Evolutionary conservation across 2,888 invertebrate genomes (phyloP).

Genomic region (Coenonympha arcania): DNA sequence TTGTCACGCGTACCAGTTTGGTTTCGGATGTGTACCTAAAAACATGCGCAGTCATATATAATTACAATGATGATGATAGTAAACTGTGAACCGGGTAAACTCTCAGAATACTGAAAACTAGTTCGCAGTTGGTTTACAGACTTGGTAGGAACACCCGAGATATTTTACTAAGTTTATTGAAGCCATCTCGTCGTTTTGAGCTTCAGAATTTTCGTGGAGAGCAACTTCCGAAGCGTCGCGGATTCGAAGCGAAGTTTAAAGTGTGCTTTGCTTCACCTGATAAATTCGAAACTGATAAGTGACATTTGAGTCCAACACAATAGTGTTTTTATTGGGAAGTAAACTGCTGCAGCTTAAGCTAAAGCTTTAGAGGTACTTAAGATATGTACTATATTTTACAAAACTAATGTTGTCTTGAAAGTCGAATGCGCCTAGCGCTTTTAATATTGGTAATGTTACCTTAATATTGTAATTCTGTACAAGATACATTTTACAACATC

Average conservation of each 20-base stretch:
- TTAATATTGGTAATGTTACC: too few relatives aligned
- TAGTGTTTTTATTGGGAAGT: not conserved
- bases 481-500: too few relatives aligned
- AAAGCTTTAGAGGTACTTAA: too few relatives aligned
- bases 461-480: too few relatives aligned
- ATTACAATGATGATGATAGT: not conserved
- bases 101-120: not conserved
- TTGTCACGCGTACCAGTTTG: too few relatives aligned
- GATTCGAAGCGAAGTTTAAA: conserved; percentile 9
- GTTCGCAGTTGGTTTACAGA: not conserved
- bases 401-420: too few relatives aligned
- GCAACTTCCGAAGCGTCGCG: conserved; percentile 6
- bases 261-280: conserved; percentile 5
- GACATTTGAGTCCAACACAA: not conserved
- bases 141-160: not conserved
- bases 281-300: conserved; percentile 11
- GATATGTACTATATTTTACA: too few relatives aligned
- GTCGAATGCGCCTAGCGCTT: too few relatives aligned
- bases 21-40: too few relatives aligned
- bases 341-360: too few relatives aligned
- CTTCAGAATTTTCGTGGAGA: conserved; percentile 4
- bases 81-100: not conserved
- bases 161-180: conserved; percentile 13
- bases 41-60: not conserved
- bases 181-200: conserved; percentile 8